Conservation (phyloP, 2,797 vertebrate genomes). For the Galagoides demidoff region DNA sequence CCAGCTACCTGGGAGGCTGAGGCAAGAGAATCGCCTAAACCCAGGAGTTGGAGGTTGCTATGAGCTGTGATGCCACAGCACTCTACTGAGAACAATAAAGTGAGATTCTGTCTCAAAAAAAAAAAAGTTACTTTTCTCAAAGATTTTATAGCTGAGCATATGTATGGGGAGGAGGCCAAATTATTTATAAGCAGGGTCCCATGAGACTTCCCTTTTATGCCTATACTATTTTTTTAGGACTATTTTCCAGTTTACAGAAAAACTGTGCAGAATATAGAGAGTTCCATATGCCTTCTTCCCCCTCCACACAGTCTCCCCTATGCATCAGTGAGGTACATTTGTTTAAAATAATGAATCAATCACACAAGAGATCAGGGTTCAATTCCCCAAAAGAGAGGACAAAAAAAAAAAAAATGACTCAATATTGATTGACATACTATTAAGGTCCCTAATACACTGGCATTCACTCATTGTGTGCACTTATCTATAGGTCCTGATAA, state of each 20-base stretch:
- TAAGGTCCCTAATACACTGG: not conserved
- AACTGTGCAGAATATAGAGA: not conserved
- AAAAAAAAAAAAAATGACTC: not conserved
- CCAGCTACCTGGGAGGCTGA: too few species aligned
- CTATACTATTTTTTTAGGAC: not conserved
- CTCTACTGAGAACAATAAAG: too few species aligned
- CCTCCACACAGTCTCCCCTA: not conserved
- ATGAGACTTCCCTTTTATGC: not conserved
- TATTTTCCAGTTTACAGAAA: slow-evolving; percentile 27
- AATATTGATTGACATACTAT: not conserved
- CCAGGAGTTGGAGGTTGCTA: too few species aligned
- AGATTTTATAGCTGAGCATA: not conserved
- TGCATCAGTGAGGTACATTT: not conserved
- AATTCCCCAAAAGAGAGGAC: too few species aligned
- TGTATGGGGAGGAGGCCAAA: not conserved
- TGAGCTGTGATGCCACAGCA: too few species aligned
- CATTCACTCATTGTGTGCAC: not conserved
- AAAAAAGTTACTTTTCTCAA: not conserved
- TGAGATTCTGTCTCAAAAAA: too few species aligned
- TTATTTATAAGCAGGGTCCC: not conserved
- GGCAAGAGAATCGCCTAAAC: too few species aligned
- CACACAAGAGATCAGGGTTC: too few species aligned
- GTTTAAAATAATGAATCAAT: not conserved
- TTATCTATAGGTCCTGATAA: not conserved
- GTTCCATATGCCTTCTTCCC: not conserved